Evolutionary conservation across 2,888 invertebrate species (phyloP).

Genomic region (Nemurella pictetii): DNA sequence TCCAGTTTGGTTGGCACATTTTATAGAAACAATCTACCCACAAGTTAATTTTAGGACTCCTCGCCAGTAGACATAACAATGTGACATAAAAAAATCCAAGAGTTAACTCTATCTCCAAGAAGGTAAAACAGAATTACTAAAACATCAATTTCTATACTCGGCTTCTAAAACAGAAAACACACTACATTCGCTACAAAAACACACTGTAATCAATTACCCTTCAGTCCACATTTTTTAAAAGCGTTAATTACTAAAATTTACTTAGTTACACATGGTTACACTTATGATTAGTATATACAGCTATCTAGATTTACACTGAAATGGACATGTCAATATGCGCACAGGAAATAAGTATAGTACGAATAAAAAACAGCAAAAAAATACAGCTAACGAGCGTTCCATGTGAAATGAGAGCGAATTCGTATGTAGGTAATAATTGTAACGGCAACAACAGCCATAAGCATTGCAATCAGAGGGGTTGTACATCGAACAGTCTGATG

Average conservation of each 20-base stretch:
- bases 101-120: neutral
- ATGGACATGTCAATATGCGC: neutral
- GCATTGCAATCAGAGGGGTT: neutral
- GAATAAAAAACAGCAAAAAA: neutral
- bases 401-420: neutral
- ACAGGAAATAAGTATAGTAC: neutral
- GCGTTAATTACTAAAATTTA: neutral
- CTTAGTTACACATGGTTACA: neutral
- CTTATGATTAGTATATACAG: neutral
- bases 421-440: neutral
- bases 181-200: neutral
- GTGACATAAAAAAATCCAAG: too few species aligned
- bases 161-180: neutral
- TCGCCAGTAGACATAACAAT: too few species aligned
- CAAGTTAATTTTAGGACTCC: too few species aligned
- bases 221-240: neutral
- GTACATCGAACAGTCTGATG: neutral
- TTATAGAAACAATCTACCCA: too few species aligned
- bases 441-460: conserved; percentile 28
- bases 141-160: neutral
- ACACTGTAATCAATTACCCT: neutral
- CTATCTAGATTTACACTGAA: neutral
- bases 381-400: neutral
- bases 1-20: too few species aligned
- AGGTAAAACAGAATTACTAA: neutral